A percentile compares a stretch with the other conserved stretches of the same genome.
These are phyloP conservation scores for Agonopterix alstromeriana DNA, from an alignment of 2,888 invertebrate genomes.

Conservation along the genomic window DNA sequence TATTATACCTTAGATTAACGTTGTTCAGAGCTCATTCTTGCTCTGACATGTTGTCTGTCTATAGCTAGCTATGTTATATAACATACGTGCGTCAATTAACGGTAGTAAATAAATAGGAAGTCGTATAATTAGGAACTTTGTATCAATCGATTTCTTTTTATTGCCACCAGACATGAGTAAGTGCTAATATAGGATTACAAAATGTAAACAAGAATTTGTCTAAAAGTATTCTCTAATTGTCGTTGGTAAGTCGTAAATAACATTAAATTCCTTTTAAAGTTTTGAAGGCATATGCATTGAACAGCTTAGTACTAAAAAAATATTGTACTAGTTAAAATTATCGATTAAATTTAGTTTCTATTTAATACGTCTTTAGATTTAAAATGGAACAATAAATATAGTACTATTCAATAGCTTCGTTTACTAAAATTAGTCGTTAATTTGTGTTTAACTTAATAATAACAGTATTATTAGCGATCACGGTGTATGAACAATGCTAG, in stretches of 20 bases:
- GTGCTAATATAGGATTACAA: too few species aligned
- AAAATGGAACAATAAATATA: constrained; percentile 4
- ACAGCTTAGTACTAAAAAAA: too few species aligned
- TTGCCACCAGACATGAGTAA: too few species aligned
- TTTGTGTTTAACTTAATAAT: constrained; percentile 38
- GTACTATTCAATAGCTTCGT: constrained; percentile 7
- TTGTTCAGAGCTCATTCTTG: constrained; percentile 19
- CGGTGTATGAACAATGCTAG: constrained; percentile 38
- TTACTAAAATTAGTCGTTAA: constrained; percentile 24
- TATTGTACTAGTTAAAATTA: too few species aligned
- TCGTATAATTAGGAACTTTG: constrained; percentile 20
- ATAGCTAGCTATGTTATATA: constrained; percentile 13
- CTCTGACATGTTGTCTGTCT: constrained; percentile 6
- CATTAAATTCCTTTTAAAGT: too few species aligned
- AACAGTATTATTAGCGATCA: constrained; percentile 64
- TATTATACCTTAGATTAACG: constrained; percentile 14
- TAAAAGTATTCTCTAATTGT: too few species aligned
- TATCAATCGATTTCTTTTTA: constrained; percentile 10
- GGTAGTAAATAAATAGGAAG: constrained; percentile 16
- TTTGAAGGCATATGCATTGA: too few species aligned
- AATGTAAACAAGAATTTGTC: too few species aligned
- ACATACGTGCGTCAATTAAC: constrained; percentile 20
- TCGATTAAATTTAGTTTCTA: too few species aligned
- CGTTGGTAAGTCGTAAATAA: too few species aligned
- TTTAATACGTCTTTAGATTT: too few species aligned